These are phyloP conservation scores for Trichechus manatus DNA, from an alignment of 2,113 vertebrate species.

Conservation along the genomic window DNA sequence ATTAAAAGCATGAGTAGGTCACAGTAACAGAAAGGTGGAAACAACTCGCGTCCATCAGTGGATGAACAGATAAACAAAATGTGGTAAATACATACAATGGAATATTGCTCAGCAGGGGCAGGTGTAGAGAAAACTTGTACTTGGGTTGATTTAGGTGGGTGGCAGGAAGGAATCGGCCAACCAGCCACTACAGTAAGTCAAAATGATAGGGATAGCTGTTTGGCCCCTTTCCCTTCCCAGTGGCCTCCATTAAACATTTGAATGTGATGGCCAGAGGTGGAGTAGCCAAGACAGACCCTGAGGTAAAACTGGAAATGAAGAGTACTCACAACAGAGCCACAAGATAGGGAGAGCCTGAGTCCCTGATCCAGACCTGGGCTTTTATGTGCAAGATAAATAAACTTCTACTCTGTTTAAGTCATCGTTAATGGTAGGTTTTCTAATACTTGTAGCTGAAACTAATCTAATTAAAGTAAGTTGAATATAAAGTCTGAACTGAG, in stretches of 20 bases:
- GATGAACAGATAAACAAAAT: background rate
- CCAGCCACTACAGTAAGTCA: background rate
- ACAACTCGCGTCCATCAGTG: background rate
- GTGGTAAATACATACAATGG: background rate
- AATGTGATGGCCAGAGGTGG: background rate
- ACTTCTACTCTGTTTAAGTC: background rate
- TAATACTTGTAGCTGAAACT: background rate
- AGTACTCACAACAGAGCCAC: background rate
- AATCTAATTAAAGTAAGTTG: background rate
- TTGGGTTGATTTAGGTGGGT: background rate
- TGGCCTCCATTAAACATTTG: background rate
- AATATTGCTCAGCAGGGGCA: background rate
- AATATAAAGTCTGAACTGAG: background rate
- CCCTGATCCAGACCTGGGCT: background rate
- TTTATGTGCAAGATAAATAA: background rate
- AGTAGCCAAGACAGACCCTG: background rate
- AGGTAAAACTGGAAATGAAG: background rate
- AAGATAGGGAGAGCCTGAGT: background rate
- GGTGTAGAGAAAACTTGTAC: background rate
- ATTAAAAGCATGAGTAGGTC: background rate
- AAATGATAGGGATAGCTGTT: background rate
- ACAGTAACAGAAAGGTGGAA: background rate
- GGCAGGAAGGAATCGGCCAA: background rate
- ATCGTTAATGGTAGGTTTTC: background rate
- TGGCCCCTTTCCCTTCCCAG: background rate